Evolutionary conservation across 1,140 invertebrate genomes (phyloP), one percentile per base, ranked within the genome.

Genomic region (Linepithema humile): DNA sequence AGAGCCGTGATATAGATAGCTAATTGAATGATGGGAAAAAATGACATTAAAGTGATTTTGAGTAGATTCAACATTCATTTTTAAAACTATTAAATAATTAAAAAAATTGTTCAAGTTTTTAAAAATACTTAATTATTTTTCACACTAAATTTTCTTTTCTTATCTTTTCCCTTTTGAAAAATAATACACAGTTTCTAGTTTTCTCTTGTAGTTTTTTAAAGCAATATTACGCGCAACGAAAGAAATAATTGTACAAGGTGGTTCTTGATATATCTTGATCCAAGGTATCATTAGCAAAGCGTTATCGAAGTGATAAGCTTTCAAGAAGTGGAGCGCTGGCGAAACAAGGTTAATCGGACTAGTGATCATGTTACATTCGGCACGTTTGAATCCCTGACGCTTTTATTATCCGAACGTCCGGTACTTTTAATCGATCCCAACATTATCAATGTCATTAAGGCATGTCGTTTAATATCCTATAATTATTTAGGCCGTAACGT

Each of bases 401-500:
- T 20, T 69, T 69, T 67, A 38, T 67, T 38, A 53, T 53, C 15
- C 45, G 20, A 64, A 35, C 23, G 48, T 20, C 23, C 17, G 32
- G 17, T 20, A 35, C 12, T 77, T 77, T 20, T 20, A 53, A 69
- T 69, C 23, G 17, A 40, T 23, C n/a, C 40, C 40, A 15, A n/a
- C 38, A n/a, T 23, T 55, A 38, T 15, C 48, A 29, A 69, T 20
- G 64, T 80, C 48, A 80, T 80, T 20, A 43, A 57, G n/a, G 64
- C n/a, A 23, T 35, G 38, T 20, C 48, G 35, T 40, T 80, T 80
- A 69, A 70, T 80, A 80, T 80, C 64, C 48, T 55, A 20, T 32
- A 70, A 80, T 80, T 69, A 80, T 80, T 55, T 70, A 38, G 48
- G 45, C 17, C 29, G 38, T 32, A 80, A 20, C 32, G 59, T 17